Conservation (phyloP, 2,888 invertebrate genomes). For the Scaptomyza reducta region DNA sequence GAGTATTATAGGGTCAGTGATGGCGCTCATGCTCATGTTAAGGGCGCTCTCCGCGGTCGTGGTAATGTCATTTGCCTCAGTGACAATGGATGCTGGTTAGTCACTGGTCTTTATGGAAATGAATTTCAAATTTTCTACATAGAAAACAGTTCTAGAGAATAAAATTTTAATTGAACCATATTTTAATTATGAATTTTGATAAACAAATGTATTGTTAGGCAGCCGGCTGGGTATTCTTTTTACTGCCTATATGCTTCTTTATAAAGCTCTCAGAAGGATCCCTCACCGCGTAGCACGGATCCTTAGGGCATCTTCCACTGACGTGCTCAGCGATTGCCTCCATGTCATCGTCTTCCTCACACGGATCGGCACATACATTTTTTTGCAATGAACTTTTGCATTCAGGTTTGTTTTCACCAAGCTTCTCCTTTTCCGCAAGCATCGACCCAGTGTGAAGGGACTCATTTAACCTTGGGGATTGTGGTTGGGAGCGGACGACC, state of each 20-base stretch:
- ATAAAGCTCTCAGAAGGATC: constrained; percentile 9
- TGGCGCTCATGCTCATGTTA: constrained; percentile 72
- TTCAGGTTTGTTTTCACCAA: too few relatives aligned
- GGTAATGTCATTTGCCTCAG: constrained; percentile 82
- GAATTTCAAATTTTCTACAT: constrained; percentile 82
- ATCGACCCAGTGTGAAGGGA: constrained; percentile 13
- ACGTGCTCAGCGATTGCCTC: constrained; percentile 23
- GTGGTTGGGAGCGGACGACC: background rate
- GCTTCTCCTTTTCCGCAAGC: constrained; percentile 11
- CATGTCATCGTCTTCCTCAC: constrained; percentile 17
- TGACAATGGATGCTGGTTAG: constrained; percentile 83
- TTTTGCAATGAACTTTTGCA: too few relatives aligned
- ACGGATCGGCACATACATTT: constrained; percentile 1
- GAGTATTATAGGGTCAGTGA: constrained; percentile 79
- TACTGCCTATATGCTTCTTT: constrained; percentile 16
- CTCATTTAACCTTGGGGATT: background rate
- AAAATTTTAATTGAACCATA: constrained; percentile 3
- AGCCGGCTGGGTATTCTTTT: background rate
- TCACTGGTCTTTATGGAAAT: constrained; percentile 81
- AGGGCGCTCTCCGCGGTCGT: constrained; percentile 79
- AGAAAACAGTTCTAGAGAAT: constrained; percentile 23
- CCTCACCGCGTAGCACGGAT: constrained; percentile 18
- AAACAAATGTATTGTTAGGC: background rate
- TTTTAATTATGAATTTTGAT: background rate
- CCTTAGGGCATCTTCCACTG: constrained; percentile 5